A percentile compares a stretch with the other conserved stretches of the same genome.
Evolutionary conservation across 2,113 vertebrate genomes (phyloP).

Genomic region (Glareola pratincola): DNA sequence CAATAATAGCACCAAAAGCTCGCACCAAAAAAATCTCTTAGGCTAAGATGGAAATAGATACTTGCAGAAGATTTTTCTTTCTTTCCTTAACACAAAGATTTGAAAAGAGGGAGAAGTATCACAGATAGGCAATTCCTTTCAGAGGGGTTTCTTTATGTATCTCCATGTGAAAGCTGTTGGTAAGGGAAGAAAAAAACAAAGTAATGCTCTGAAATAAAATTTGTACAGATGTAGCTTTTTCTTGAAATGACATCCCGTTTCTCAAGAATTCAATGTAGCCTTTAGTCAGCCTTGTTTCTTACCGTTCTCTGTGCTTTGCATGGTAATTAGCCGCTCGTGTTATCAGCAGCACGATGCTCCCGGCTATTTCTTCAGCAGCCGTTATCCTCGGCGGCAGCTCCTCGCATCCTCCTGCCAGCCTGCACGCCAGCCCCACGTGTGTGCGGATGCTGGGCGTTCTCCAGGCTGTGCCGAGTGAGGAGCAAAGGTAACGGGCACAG

Average conservation of each 20-base stretch:
- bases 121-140: not conserved
- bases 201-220: conserved; percentile 18
- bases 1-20: not conserved
- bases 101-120: not conserved
- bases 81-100: not conserved
- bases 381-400: not conserved
- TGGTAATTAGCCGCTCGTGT: conserved; percentile 66
- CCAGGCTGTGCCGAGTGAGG: not conserved
- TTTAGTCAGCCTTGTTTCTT: conserved; percentile 51
- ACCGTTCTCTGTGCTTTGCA: conserved; percentile 63
- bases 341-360: conserved; percentile 24
- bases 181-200: conserved; percentile 48
- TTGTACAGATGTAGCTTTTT: conserved; percentile 12
- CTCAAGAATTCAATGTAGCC: conserved; percentile 20
- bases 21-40: not conserved
- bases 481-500: not conserved
- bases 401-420: not conserved
- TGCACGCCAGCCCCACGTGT: not conserved
- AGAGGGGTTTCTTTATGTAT: not conserved
- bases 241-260: conserved; percentile 30
- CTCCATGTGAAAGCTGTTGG: not conserved
- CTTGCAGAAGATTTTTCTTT: not conserved
- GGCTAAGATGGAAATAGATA: not conserved
- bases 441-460: not conserved
- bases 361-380: conserved; percentile 58